phyloP scores from a whole-genome alignment of 2,113 vertebrate genomes.

The Gymnocephalus cernua region DNA sequence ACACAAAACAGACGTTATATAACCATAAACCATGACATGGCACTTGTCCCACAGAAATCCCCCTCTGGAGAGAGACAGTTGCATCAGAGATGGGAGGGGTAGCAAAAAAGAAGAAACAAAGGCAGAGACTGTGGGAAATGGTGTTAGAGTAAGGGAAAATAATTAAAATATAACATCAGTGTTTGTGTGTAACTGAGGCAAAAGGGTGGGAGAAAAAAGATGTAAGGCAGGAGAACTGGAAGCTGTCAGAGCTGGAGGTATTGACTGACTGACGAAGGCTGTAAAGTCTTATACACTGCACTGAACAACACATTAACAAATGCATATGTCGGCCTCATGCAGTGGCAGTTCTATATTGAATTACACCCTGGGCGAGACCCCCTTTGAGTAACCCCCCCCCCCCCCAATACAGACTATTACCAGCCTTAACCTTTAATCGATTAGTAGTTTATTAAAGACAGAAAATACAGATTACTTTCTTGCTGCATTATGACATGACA shows the following conservation, averaged over 20 bases:
- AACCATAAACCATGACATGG: conserved; percentile 68
- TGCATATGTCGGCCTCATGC: conserved; percentile 23
- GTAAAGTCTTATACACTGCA: conserved; percentile 13
- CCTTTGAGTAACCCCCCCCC: no score
- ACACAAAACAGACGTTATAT: conserved; percentile 61
- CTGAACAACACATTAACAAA: conserved; percentile 26
- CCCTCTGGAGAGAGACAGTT: conserved; percentile 49
- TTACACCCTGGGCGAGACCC: no score
- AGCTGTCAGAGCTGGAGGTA: conserved; percentile 40
- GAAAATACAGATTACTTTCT: no score
- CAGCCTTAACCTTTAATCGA: no score
- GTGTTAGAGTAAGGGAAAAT: not conserved
- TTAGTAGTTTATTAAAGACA: no score
- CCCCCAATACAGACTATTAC: no score
- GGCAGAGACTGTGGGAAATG: conserved; percentile 23
- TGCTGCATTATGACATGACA: no score
- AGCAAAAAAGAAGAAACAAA: conserved; percentile 6
- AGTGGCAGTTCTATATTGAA: no score
- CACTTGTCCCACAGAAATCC: conserved; percentile 59
- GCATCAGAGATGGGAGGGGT: conserved; percentile 20
- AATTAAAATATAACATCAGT: conserved; percentile 30
- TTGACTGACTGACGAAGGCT: conserved; percentile 31
- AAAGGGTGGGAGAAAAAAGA: conserved; percentile 17
- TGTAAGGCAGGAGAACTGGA: conserved; percentile 14
- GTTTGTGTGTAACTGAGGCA: conserved; percentile 44